phyloP scores from a whole-genome alignment of 2,113 vertebrate species.

The Corythornis cristatus region DNA sequence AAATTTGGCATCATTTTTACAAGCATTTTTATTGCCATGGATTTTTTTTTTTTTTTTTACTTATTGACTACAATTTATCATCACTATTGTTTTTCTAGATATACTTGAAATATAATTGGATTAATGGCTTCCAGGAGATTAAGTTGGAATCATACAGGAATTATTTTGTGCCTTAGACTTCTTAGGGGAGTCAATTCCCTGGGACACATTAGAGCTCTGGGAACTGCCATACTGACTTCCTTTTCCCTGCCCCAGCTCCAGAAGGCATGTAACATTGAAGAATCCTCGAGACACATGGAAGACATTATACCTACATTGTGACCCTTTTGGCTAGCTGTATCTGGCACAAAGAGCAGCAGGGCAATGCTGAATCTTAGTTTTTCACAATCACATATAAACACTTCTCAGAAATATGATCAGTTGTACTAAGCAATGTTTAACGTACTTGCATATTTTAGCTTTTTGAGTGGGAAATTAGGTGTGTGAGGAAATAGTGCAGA shows the following conservation, averaged over 20 bases:
- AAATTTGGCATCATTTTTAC: neutral
- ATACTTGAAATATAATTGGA: neutral
- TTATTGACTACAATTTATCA: neutral
- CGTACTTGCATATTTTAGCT: constrained; percentile 42
- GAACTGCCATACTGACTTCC: neutral
- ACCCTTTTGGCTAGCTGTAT: constrained; percentile 3
- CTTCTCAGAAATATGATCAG: constrained; percentile 31
- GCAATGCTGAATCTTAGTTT: constrained; percentile 12
- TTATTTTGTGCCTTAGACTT: neutral
- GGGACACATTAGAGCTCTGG: neutral
- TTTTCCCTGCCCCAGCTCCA: neutral
- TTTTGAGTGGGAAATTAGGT: constrained; percentile 42
- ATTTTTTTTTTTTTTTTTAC: neutral
- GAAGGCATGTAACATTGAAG: neutral
- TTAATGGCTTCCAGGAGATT: neutral
- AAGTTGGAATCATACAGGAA: neutral
- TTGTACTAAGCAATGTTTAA: constrained; percentile 26
- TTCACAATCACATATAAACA: constrained; percentile 16
- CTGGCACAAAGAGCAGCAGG: neutral
- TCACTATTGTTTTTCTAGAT: neutral
- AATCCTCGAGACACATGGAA: constrained; percentile 23
- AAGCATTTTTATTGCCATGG: neutral
- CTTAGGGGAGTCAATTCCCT: neutral
- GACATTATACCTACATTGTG: neutral
- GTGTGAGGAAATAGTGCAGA: constrained; percentile 15